Evolutionary conservation across 2,797 vertebrate species (phyloP).

Genomic region (Hydrophis major): DNA sequence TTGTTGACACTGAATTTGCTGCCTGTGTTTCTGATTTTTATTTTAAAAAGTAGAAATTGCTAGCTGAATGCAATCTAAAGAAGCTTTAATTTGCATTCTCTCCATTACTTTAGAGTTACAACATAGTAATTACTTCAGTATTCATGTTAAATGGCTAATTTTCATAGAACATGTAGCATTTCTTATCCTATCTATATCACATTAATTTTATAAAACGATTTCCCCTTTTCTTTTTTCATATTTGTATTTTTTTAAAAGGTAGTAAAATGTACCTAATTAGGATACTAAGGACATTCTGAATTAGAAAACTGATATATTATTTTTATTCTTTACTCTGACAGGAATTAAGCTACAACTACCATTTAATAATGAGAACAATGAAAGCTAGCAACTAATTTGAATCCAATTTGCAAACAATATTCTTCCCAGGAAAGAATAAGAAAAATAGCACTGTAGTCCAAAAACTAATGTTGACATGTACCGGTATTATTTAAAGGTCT

Average conservation of each 20-base stretch:
- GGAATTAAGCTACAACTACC: not conserved
- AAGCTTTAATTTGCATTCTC: slow-evolving; percentile 54
- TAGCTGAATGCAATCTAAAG: slow-evolving; percentile 27
- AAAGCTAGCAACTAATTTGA: not conserved
- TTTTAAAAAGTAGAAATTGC: not conserved
- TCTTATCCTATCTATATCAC: slow-evolving; percentile 39
- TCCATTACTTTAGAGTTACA: slow-evolving; percentile 59
- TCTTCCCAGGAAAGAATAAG: not conserved
- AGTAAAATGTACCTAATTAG: not conserved
- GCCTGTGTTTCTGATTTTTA: not conserved
- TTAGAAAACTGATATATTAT: not conserved
- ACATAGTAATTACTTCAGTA: slow-evolving; percentile 58
- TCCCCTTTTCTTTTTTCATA: not conserved
- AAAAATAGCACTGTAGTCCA: not conserved
- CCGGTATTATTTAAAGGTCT: not conserved
- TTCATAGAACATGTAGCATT: slow-evolving; percentile 51
- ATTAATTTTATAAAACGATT: slow-evolving; percentile 44
- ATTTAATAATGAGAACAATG: not conserved
- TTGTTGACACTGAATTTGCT: not conserved
- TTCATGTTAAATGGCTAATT: slow-evolving; percentile 60
- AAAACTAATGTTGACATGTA: not conserved
- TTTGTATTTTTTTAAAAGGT: not conserved
- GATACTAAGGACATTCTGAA: not conserved
- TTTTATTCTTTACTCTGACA: not conserved
- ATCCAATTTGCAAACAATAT: not conserved